Evolutionary conservation across 2,888 invertebrate species (phyloP), one percentile per base, ranked within the genome.

Genomic region (Sesia apiformis): DNA sequence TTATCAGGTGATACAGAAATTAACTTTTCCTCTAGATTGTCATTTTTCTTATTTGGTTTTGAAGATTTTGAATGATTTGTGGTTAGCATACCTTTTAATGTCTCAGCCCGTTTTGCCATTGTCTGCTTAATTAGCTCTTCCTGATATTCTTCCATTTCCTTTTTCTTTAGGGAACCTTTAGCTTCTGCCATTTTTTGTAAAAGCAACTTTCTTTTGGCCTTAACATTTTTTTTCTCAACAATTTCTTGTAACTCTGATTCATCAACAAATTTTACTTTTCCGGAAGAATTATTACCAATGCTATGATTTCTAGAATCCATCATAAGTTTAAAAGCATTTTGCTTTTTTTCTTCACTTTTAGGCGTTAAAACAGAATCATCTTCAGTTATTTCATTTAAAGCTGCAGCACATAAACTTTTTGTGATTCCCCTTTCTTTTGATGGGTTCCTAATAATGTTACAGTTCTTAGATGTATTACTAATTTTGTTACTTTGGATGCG

Each of bases 251-350:
- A 57, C 58, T 78, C 74, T 55, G 62, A 60, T 57, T 72, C 70
- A 52, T 75, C 73, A 53, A 60, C 52, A 38, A 53, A 60, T 64
- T 72, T 77, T 52, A 90, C 90, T 77, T 91, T 92, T 0, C 93
- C 93, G 5, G 91, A 91, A 39, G 92, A 91, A 77, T 93, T 94
- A 38, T 78, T 76, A 3, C 93, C 93, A 58, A 93, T 90, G 52
- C 87, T 86, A 70, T 92, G 93, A 68, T 92, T 91, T 60, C 93
- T 85, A 23, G 92, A 91, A 60, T 91, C 92, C 94, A 94, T 94
- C 83, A 94, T 84, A 40, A 93, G 70, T 66, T 92, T 84, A 74
- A 94, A 94, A 42, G 92, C 93, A 88, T 93, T 79, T 54, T 74
- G 82, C 58, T 77, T 82, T 58, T 71, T 80, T 39, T 74, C 74